Base-by-base conservation (phyloP, 2,888 invertebrate genomes). In the Eristalinus aeneus region DNA sequence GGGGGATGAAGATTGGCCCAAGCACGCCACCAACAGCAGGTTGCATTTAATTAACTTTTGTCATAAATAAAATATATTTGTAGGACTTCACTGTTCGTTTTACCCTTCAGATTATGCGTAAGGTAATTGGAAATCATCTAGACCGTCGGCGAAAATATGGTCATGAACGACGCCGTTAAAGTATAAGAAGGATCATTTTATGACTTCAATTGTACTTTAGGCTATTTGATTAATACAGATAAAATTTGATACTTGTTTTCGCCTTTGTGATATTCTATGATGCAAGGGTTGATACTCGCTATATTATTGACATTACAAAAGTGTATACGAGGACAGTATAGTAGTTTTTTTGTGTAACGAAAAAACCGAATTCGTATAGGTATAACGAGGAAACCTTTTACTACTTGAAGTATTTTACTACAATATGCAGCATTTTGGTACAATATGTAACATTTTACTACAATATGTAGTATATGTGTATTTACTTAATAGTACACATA, bases 31-130 rank as follows among this genome's bases (percentile, higher is more conserved):
- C 75, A 81, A 20, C 77, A 86, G 82, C 86, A 86, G 86, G 82
- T 77, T 86, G 86, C 86, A 86, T 86, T 86, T 86, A 86, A 86
- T 86, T 86, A 86, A 82, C 86, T 86, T 86, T 86, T 60, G 69
- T 82, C 82, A 86, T 82, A 86, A 78, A 86, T 86, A 86, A 86
- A 32, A 82, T 73, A 68, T 69, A 67, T 65, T 74, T 36, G 56
- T 39, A 16, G 39, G n/a, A 27, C 12, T 39, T 12, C n/a, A 46
- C 73, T 77, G 86, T 86, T 86, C 82, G 82, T 86, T 86, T 82
- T 82, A 77, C 86, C 82, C 86, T 86, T 86, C 82, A 86, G 86
- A 86, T 86, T 82, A 78, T 78, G 82, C 74, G 86, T 82, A 77
- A 74, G 82, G 86, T 82, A 86, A 86, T 86, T 86, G 86, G 86